Conservation (phyloP, 2,113 vertebrate genomes). For the Falcunculus frontatus region DNA sequence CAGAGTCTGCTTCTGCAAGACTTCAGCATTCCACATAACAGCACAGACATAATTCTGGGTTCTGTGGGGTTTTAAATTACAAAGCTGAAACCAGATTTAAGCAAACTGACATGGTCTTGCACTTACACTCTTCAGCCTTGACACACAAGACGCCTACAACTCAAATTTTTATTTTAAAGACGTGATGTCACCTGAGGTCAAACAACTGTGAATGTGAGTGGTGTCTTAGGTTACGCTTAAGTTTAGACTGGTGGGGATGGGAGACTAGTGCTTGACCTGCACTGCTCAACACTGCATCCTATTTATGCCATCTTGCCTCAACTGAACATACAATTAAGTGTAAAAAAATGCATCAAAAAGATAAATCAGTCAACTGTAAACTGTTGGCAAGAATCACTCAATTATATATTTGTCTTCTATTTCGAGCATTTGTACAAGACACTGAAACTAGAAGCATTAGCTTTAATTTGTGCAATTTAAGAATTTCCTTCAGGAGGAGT, state of each 20-base stretch:
- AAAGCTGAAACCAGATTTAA: not conserved
- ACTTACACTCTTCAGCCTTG: not conserved
- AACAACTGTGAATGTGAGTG: not conserved
- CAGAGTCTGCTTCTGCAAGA: not conserved
- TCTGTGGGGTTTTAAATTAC: not conserved
- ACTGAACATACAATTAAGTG: not conserved
- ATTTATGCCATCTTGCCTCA: not conserved
- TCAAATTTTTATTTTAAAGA: not conserved
- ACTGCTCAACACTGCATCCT: not conserved
- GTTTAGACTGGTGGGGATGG: not conserved
- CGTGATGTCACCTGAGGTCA: not conserved
- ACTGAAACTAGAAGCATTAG: not conserved
- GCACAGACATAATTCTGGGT: not conserved
- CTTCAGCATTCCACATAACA: not conserved
- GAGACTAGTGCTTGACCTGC: not conserved
- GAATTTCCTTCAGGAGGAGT: conserved; percentile 25
- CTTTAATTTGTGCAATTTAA: not conserved
- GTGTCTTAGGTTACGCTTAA: not conserved
- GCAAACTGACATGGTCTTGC: not conserved
- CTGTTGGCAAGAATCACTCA: conserved; percentile 1
- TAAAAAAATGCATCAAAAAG: conserved; percentile 16
- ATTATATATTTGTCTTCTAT: not conserved
- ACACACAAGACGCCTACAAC: not conserved
- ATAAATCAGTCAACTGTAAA: not conserved
- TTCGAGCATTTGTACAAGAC: conserved; percentile 18